phyloP scores from a whole-genome alignment of 2,888 invertebrate species.

The Phengaris alcon region DNA sequence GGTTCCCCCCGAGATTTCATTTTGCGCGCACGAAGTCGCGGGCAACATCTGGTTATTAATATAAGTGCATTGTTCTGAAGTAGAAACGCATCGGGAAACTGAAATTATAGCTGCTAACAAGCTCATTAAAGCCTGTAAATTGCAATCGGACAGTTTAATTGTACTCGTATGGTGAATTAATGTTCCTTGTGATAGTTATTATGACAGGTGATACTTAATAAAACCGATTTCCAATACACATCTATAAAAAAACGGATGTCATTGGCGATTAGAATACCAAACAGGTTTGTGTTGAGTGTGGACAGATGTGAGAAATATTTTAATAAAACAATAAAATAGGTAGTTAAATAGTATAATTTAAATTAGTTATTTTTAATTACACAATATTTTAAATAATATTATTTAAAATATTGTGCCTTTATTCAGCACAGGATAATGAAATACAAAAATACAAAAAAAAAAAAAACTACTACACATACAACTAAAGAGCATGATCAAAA shows the following conservation, averaged over 20 bases:
- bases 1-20: too few relatives aligned
- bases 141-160: conserved; percentile 15
- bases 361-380: neutral
- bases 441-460: too few relatives aligned
- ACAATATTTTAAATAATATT: neutral
- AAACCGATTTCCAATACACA: conserved; percentile 9
- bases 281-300: neutral
- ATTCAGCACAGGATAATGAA: neutral
- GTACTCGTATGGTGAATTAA: neutral
- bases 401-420: too few relatives aligned
- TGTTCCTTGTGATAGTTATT: neutral
- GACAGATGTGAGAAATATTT: conserved; percentile 27
- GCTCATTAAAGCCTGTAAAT: conserved; percentile 16
- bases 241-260: conserved; percentile 17
- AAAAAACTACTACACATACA: too few relatives aligned
- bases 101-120: neutral
- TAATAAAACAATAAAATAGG: neutral
- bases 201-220: conserved; percentile 22
- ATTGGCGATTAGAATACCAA: conserved; percentile 25
- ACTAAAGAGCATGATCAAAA: too few relatives aligned
- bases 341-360: neutral
- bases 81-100: conserved; percentile 6
- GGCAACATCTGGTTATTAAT: too few relatives aligned
- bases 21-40: too few relatives aligned
- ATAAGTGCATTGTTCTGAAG: neutral